phyloP scores from a whole-genome alignment of 2,888 invertebrate genomes.

The Parochlus steinenii region DNA sequence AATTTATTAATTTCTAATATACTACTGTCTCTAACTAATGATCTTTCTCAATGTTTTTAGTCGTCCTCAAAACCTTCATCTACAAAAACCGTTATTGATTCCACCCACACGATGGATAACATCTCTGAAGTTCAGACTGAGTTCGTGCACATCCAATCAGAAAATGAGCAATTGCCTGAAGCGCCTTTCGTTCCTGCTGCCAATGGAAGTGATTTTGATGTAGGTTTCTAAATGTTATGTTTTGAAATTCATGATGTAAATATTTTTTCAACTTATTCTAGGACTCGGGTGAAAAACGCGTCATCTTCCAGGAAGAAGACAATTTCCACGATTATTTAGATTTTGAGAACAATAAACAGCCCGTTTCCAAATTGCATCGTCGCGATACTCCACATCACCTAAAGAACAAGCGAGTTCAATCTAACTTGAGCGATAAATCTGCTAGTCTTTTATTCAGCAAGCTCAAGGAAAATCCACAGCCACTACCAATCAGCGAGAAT shows the following conservation, averaged over 20 bases:
- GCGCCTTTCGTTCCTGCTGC: no score
- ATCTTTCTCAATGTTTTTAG: conserved; percentile 15
- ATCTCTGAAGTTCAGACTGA: conserved; percentile 20
- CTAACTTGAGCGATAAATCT: conserved; percentile 45
- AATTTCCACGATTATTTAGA: conserved; percentile 19
- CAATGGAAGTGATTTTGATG: conserved; percentile 4
- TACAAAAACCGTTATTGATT: conserved; percentile 19
- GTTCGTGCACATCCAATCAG: conserved; percentile 15
- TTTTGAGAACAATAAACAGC: conserved; percentile 28
- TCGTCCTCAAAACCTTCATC: conserved; percentile 19
- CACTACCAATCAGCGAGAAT: conserved; percentile 3
- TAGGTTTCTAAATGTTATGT: no score
- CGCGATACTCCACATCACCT: conserved; percentile 98
- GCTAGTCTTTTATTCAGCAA: conserved; percentile 39
- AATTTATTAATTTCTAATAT: no score
- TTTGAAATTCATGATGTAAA: no score
- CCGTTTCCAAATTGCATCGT: conserved; percentile 28
- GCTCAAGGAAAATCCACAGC: conserved; percentile 9
- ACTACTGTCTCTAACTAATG: conserved; percentile 2
- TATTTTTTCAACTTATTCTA: no score
- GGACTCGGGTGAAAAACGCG: conserved; percentile 39
- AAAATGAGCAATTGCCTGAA: no score
- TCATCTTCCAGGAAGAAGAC: conserved; percentile 38
- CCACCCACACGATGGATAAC: conserved; percentile 21
- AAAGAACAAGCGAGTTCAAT: conserved; percentile 87